Percentiles rank a stretch among this genome's conserved stretches.
Evolutionary conservation across 2,888 invertebrate species (phyloP).

Genomic region (Sympetrum striolatum): DNA sequence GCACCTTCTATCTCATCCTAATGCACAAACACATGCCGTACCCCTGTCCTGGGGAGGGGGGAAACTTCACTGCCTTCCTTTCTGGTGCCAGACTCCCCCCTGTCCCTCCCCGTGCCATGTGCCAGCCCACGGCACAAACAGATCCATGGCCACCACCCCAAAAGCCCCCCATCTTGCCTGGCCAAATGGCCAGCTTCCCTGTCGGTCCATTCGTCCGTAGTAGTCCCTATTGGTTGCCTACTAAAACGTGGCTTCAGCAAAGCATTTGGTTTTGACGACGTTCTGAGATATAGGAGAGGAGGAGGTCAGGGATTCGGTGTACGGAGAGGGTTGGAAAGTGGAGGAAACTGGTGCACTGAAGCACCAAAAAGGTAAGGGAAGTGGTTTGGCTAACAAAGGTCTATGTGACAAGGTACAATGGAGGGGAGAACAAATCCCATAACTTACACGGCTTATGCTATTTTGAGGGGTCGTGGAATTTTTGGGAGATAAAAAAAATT

Average conservation of each 20-base stretch:
- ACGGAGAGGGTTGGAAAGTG: slow-evolving; percentile 13
- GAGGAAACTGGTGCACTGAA: not conserved
- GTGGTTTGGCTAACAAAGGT: not conserved
- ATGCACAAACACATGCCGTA: slow-evolving; percentile 47
- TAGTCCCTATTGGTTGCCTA: slow-evolving; percentile 52
- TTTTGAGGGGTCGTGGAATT: slow-evolving; percentile 5
- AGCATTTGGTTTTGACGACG: slow-evolving; percentile 48
- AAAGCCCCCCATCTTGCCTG: slow-evolving; percentile 32
- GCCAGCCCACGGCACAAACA: slow-evolving; percentile 1
- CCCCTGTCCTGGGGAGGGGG: slow-evolving; percentile 25
- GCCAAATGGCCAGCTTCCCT: slow-evolving; percentile 26
- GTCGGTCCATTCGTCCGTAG: slow-evolving; percentile 46
- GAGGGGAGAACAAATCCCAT: slow-evolving; percentile 17
- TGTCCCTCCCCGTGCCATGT: slow-evolving; percentile 18
- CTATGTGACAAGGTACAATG: not conserved
- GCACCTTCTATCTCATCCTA: slow-evolving; percentile 49
- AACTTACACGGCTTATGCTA: slow-evolving; percentile 30
- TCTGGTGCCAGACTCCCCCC: slow-evolving; percentile 42
- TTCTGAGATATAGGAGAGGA: slow-evolving; percentile 38
- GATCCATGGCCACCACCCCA: slow-evolving; percentile 26
- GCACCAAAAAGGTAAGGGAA: not conserved
- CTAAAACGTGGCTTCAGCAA: slow-evolving; percentile 53
- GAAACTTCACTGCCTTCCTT: slow-evolving; percentile 40
- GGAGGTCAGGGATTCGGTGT: not conserved
- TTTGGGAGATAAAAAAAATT: slow-evolving; percentile 5